These are phyloP conservation scores for Drosophila nannoptera DNA, from an alignment of 1,140 invertebrate species.

Conservation along the genomic window DNA sequence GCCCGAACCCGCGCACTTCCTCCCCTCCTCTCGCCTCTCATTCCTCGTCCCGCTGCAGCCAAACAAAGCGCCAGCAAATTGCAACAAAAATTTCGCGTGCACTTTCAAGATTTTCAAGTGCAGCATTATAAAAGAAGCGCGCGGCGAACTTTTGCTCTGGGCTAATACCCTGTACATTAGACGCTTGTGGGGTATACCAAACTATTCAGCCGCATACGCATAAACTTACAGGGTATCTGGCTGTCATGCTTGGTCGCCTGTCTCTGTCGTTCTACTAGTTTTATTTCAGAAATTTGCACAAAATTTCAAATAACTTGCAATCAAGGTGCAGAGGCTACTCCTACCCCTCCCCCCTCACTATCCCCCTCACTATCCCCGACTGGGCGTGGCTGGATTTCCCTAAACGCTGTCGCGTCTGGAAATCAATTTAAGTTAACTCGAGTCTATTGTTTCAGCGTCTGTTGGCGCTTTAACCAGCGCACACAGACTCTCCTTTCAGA, in stretches of 20 bases:
- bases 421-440: slow-evolving; percentile 77
- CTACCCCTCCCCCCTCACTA: neutral
- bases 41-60: neutral
- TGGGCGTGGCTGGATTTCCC: slow-evolving; percentile 48
- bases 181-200: neutral
- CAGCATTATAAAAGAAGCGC: slow-evolving; percentile 46
- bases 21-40: neutral
- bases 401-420: slow-evolving; percentile 56
- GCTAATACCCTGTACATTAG: slow-evolving; percentile 10
- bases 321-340: slow-evolving; percentile 59
- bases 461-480: slow-evolving; percentile 48
- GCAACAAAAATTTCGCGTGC: slow-evolving; percentile 64
- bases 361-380: neutral
- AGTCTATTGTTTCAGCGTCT: slow-evolving; percentile 73
- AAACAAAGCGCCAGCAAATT: slow-evolving; percentile 48
- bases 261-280: slow-evolving; percentile 11
- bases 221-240: slow-evolving; percentile 5
- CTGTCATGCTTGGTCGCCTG: too few species aligned
- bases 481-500: slow-evolving; percentile 1
- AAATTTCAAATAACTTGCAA: slow-evolving; percentile 77
- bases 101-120: slow-evolving; percentile 70
- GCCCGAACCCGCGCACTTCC: neutral
- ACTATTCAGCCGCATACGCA: neutral
- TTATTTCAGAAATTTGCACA: slow-evolving; percentile 59
- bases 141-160: slow-evolving; percentile 1